Evolutionary conservation across 2,888 invertebrate genomes (phyloP), one percentile per base, ranked within the genome.

Genomic region (Drosophila mettleri): DNA sequence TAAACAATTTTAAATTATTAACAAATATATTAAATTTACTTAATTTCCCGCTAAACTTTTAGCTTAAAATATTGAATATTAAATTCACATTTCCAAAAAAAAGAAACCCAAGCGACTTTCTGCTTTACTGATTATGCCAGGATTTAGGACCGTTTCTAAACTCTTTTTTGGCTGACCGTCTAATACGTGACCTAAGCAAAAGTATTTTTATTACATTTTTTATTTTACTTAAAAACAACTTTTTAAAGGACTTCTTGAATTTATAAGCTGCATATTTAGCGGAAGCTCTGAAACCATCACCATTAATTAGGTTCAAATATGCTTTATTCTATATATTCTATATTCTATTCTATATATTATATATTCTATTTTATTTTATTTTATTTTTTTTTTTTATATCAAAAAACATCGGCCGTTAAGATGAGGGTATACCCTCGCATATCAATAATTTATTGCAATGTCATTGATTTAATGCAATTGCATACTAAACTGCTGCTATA

Each of bases 61-160:
- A 9, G 3, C 1, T 14, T 41, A 7, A 24, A 24, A 24, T 43
- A 22, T n/a, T 2, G 5, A n/a, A 5, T 1, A 24, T 24, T 22
- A 22, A 16, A 45, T 6, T 3, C 3, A 29, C 29, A 31, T 18
- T 31, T 46, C 1, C 3, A 46, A 10, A 12, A 16, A 34, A 54
- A 39, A 45, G 46, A 54, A 39, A 45, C 43, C 9, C 22, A 39
- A 49, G 66, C 20, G 31, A 43, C 27, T 18, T 33, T 41, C 34
- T 33, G 12, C 29, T 51, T 52, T 34, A 34, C 49, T 66, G 70
- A 68, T 63, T 76, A 63, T 71, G 36, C 29, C 12, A 22, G 34
- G 31, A 36, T 54, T 54, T 66, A 12, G n/a, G 12, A 5, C 9
- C 27, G 18, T 18, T 45, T 59, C 24, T 7, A 46, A n/a, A n/a